These are phyloP conservation scores for Oncorhynchus kisutch DNA, from an alignment of 2,113 vertebrate species.

Conservation along the genomic window DNA sequence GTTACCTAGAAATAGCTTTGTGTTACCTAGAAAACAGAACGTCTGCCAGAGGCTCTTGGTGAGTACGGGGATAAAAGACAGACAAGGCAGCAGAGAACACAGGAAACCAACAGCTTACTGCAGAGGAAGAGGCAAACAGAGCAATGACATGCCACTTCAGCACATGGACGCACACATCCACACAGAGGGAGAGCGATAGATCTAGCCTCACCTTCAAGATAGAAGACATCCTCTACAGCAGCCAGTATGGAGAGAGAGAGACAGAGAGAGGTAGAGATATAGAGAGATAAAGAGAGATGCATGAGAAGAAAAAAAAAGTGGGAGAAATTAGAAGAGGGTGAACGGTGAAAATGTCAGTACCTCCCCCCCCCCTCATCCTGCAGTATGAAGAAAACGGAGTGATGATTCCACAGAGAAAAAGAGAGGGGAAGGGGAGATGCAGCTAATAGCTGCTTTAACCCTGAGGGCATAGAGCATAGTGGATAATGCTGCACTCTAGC, in stretches of 20 bases:
- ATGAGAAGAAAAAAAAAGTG: slow-evolving; percentile 72
- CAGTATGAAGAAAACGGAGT: background rate
- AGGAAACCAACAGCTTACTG: slow-evolving; percentile 61
- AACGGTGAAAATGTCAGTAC: slow-evolving; percentile 50
- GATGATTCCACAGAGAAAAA: background rate
- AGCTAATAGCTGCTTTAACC: background rate
- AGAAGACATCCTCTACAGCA: slow-evolving; percentile 99
- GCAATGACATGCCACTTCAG: slow-evolving; percentile 60
- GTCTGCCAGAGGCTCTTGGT: background rate
- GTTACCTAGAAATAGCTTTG: slow-evolving; percentile 15
- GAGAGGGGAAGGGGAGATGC: slow-evolving; percentile 3
- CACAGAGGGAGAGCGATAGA: slow-evolving; percentile 38
- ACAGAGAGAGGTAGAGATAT: slow-evolving; percentile 86
- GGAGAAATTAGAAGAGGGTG: slow-evolving; percentile 57
- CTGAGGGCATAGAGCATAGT: background rate
- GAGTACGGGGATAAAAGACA: slow-evolving; percentile 14
- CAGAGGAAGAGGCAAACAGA: slow-evolving; percentile 51
- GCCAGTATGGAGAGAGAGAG: slow-evolving; percentile 77
- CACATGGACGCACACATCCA: slow-evolving; percentile 49
- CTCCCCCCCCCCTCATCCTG: background rate
- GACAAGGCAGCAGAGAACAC: slow-evolving; percentile 47
- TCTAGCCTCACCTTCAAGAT: slow-evolving; percentile 99
- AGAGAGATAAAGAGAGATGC: slow-evolving; percentile 83
- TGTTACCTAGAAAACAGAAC: background rate
- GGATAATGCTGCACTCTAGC: no score